Evolutionary conservation across 2,113 vertebrate species (phyloP).

Genomic region (Amblyopsis rosae): DNA sequence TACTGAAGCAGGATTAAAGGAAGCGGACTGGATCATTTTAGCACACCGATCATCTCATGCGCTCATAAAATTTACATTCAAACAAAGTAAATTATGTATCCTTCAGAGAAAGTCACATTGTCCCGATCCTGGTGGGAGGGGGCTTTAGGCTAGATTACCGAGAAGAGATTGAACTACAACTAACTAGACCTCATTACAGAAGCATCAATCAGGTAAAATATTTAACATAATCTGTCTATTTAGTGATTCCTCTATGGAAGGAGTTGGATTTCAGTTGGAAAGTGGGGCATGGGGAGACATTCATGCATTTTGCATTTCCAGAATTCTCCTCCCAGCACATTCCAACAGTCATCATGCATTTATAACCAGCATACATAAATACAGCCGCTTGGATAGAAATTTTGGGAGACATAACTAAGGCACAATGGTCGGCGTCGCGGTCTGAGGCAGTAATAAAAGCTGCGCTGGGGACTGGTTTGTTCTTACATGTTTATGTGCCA

Average conservation of each 20-base stretch:
- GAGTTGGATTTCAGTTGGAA: conserved; percentile 17
- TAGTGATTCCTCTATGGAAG: conserved; percentile 37
- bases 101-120: neutral
- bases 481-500: conserved; percentile 47
- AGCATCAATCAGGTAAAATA: conserved; percentile 25
- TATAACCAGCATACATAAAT: conserved; percentile 49
- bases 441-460: neutral
- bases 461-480: conserved; percentile 1
- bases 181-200: conserved; percentile 24
- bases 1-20: conserved; percentile 8
- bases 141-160: conserved; percentile 24
- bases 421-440: neutral
- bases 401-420: neutral
- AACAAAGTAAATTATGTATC: conserved; percentile 28
- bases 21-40: conserved; percentile 11
- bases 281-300: conserved; percentile 24
- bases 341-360: conserved; percentile 66
- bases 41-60: conserved; percentile 17
- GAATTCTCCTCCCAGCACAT: conserved; percentile 40
- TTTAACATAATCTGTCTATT: conserved; percentile 53
- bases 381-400: conserved; percentile 11
- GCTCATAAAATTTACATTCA: conserved; percentile 39
- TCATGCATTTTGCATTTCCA: conserved; percentile 54
- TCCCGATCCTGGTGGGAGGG: conserved; percentile 5
- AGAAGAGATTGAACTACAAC: conserved; percentile 24